Evolutionary conservation across 2,888 invertebrate species (phyloP).

Genomic region (Petrolisthes cinctipes): DNA sequence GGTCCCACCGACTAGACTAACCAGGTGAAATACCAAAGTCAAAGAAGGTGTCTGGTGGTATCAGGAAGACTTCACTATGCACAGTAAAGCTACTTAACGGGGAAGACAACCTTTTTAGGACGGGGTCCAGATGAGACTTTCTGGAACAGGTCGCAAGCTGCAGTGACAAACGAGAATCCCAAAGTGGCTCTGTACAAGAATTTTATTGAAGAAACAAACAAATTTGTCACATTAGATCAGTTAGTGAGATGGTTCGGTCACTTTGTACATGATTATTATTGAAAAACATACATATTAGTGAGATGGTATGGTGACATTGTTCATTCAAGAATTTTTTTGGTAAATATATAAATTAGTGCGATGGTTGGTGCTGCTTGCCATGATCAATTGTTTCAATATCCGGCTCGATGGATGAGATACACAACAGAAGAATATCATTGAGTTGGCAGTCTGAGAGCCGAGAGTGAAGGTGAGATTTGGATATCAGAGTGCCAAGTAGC

Average conservation of each 20-base stretch:
- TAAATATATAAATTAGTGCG: not conserved
- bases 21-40: too few relatives aligned
- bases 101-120: constrained; percentile 3
- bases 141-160: constrained; percentile 13
- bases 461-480: constrained; percentile 34
- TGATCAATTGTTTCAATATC: constrained; percentile 20
- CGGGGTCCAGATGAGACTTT: constrained; percentile 9
- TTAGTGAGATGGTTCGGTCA: not conserved
- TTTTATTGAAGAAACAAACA: not conserved
- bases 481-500: too few relatives aligned
- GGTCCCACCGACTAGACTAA: too few relatives aligned
- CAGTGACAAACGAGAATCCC: not conserved
- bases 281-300: constrained; percentile 14
- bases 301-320: too few relatives aligned
- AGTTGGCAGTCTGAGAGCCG: constrained; percentile 18
- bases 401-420: constrained; percentile 12
- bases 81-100: too few relatives aligned
- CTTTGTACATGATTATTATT: not conserved
- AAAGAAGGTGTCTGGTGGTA: too few relatives aligned
- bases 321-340: not conserved
- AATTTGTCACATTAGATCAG: not conserved
- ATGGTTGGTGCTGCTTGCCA: constrained; percentile 24
- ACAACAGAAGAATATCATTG: constrained; percentile 33
- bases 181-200: not conserved
- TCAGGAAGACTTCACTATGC: too few relatives aligned